Evolutionary conservation across 2,888 invertebrate species (phyloP), one percentile per base, ranked within the genome.

Genomic region (Cataglyphis livida): DNA sequence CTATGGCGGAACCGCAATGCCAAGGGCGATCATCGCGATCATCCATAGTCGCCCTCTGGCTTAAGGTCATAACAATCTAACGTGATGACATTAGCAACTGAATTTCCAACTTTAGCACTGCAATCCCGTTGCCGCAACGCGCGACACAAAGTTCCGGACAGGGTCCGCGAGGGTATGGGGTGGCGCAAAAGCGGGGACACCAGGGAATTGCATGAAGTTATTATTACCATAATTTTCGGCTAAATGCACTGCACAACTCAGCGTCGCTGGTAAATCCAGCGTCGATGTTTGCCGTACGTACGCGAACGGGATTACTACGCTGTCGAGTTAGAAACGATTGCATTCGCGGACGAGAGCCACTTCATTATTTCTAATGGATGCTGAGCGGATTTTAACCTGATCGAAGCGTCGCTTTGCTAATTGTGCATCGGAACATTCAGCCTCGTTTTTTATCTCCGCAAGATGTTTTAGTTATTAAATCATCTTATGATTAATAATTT

Each of bases 171-270:
- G 48, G 64, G 48, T 28, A 78, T 61, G 68, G 25, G 25, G 65
- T 44, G 65, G 78, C 85, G 84, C 85, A 82, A 85, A 75, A 78
- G 57, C 35, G 66, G 64, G 61, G 84, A 79, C 83, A 82, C 82
- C 81, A 76, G 73, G 48, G 57, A 68, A 83, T 82, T 35, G 82
- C 68, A 76, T 88, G 84, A 90, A 91, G 90, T 91, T 91, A 90
- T 90, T 92, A 92, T 92, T 91, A 90, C 90, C 91, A 92, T 92
- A 92, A 92, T 92, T 92, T 91, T 91, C 89, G 86, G 86, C 87
- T 89, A 91, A 92, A 91, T 90, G 89, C 90, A 89, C 88, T 87
- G 89, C 78, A 87, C 89, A 87, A 90, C 84, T 90, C 88, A 81
- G 82, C 81, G 81, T 81, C 70, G 44, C 70, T 68, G 83, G 84